Evolutionary conservation across 2,113 vertebrate species (phyloP), one percentile per base, ranked within the genome.

Genomic region (Stercorarius parasiticus): DNA sequence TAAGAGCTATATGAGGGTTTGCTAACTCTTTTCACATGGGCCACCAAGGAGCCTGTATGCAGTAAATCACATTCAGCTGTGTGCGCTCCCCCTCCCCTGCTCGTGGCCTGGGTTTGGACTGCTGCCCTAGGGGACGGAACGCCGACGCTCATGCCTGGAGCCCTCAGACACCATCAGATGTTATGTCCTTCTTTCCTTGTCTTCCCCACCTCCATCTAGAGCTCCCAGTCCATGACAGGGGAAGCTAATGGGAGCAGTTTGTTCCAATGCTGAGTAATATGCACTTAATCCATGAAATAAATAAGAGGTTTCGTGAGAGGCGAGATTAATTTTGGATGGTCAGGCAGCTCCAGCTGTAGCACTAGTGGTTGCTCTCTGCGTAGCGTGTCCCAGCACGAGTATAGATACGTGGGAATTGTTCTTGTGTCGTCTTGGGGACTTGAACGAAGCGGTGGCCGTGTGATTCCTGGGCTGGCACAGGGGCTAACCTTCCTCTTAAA

Each of bases 21-120:
- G 36, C 52, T 85, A 77, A 85, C 88, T 69, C 49, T 73, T 79
- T 79, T 74, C 78, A 27, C 61, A 6, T 86, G 93, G 89, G 89
- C 81, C 89, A 64, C 67, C 73, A 6, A 64, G 81, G 76, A 79
- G 93, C 94, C 90, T 71, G 5, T 27, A 23, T 4, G 19, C 29
- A 65, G 12, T 65, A 65, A 94, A 89, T 89, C 72, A 10, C 77
- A 74, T 74, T 74, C 65, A 82, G 90, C 83, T 64, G 36, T 15
- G 47, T 23, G 47, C 19, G 3, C 21, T 55, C 69, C 47, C 71
- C 61, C 53, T 56, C 45, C 56, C 66, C 52, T n/a, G 69, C 43
- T 62, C 15, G 36, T 9, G 72, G 93, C 73, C 62, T 65, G 86
- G n/a, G 3, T 9, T 71, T 96, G 94, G 94, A 30, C 22, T 23